phyloP scores from a whole-genome alignment of 2,113 vertebrate species.

The Penelope pileata region DNA sequence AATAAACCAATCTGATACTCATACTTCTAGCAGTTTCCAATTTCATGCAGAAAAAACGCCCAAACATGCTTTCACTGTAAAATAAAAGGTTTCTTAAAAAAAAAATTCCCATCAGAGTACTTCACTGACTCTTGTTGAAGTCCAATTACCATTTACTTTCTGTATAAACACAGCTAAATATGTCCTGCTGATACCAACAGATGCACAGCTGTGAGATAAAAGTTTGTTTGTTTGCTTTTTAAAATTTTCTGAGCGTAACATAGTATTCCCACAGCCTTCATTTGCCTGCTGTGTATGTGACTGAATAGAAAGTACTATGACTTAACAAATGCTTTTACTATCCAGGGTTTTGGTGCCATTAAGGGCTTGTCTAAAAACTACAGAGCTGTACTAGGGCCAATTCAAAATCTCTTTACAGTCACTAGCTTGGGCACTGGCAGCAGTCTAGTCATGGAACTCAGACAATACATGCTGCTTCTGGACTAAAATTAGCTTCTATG shows the following conservation, averaged over 20 bases:
- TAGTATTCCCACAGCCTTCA: slow-evolving; percentile 55
- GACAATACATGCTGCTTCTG: neutral
- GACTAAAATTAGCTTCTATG: slow-evolving; percentile 19
- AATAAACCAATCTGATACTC: neutral
- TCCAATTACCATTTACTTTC: slow-evolving; percentile 29
- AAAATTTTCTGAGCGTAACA: slow-evolving; percentile 24
- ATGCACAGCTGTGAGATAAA: neutral
- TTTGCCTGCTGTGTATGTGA: neutral
- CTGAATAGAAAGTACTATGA: slow-evolving; percentile 22
- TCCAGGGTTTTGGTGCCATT: slow-evolving; percentile 31
- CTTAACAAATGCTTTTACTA: slow-evolving; percentile 54
- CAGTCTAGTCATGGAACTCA: neutral
- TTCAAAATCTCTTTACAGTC: slow-evolving; percentile 31
- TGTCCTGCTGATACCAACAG: slow-evolving; percentile 20
- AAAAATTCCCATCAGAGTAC: neutral
- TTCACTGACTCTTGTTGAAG: neutral
- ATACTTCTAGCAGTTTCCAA: slow-evolving; percentile 1
- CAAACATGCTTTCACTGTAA: neutral
- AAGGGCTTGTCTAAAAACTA: slow-evolving; percentile 24
- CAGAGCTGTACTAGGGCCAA: slow-evolving; percentile 1
- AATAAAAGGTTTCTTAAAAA: neutral
- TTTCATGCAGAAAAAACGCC: slow-evolving; percentile 7
- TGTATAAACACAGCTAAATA: slow-evolving; percentile 33
- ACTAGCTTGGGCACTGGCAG: neutral
- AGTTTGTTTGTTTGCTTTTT: slow-evolving; percentile 54